A percentile compares a stretch with the other conserved stretches of the same genome.
phyloP scores from a whole-genome alignment of 2,113 vertebrate species.

The Bostrychus sinensis region DNA sequence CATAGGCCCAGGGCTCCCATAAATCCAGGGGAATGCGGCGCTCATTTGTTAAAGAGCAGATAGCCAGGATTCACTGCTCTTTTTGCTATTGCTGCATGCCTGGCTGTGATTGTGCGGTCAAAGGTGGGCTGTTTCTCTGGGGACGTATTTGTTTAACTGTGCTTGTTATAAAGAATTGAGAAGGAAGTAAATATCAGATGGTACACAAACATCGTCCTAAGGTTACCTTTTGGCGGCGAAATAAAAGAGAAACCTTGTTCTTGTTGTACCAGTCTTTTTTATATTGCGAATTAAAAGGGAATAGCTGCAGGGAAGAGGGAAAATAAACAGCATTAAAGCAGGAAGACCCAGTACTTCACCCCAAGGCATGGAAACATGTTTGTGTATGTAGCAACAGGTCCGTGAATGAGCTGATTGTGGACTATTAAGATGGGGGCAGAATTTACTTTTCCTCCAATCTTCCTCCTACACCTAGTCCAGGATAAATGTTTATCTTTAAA shows the following conservation, averaged over 20 bases:
- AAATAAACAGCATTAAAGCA: constrained; percentile 32
- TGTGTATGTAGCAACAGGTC: constrained; percentile 22
- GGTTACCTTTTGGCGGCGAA: constrained; percentile 35
- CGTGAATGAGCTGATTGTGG: constrained; percentile 43
- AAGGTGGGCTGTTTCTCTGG: constrained; percentile 43
- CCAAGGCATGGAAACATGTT: constrained; percentile 37
- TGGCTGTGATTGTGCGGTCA: constrained; percentile 39
- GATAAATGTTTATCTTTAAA: constrained; percentile 7
- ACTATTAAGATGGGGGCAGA: constrained; percentile 21
- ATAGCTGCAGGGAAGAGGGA: constrained; percentile 33
- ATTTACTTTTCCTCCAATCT: constrained; percentile 9
- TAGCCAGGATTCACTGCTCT: constrained; percentile 38
- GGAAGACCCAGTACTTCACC: constrained; percentile 25
- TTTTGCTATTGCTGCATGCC: constrained; percentile 25
- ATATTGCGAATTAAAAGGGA: constrained; percentile 40
- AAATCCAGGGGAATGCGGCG: constrained; percentile 58
- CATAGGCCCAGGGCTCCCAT: constrained; percentile 52
- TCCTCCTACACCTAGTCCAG: neutral
- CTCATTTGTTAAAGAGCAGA: constrained; percentile 69
- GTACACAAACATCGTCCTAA: constrained; percentile 20
- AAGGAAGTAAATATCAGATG: constrained; percentile 35
- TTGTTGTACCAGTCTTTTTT: constrained; percentile 21
- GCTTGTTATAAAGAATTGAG: constrained; percentile 16
- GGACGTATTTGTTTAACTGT: constrained; percentile 36
- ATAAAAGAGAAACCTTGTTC: constrained; percentile 31